phyloP scores from a whole-genome alignment of 2,888 invertebrate genomes.

The Lottia gigantea region DNA sequence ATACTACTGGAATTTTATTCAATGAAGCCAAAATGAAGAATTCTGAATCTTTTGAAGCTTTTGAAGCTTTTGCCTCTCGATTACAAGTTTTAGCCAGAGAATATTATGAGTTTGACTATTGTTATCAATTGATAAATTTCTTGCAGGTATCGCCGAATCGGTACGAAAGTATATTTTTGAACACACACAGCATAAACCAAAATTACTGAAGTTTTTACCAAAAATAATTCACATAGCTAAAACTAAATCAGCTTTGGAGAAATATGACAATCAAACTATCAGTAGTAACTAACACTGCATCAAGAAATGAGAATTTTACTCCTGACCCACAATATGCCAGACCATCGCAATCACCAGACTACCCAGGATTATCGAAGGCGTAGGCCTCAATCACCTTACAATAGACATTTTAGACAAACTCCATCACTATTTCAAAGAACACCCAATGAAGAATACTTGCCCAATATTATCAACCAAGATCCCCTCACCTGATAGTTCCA shows the following conservation, averaged over 20 bases:
- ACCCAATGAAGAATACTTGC: background rate
- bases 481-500: background rate
- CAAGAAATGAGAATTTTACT: background rate
- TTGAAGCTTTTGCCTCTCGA: background rate
- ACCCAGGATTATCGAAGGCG: background rate
- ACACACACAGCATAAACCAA: background rate
- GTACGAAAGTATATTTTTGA: background rate
- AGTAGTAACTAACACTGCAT: background rate
- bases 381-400: too few species aligned
- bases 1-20: slow-evolving; percentile 3
- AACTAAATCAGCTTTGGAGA: background rate
- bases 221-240: background rate
- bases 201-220: background rate
- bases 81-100: background rate
- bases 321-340: background rate
- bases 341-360: background rate
- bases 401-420: too few species aligned
- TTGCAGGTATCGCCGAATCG: background rate
- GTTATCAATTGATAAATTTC: slow-evolving; percentile 8
- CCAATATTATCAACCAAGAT: background rate
- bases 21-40: background rate
- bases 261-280: background rate
- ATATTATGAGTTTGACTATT: background rate
- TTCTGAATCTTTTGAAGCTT: background rate
- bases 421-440: too few species aligned